Evolutionary conservation across 2,888 invertebrate species (phyloP), one percentile per base, ranked within the genome.

Genomic region (Atrina japonica): DNA sequence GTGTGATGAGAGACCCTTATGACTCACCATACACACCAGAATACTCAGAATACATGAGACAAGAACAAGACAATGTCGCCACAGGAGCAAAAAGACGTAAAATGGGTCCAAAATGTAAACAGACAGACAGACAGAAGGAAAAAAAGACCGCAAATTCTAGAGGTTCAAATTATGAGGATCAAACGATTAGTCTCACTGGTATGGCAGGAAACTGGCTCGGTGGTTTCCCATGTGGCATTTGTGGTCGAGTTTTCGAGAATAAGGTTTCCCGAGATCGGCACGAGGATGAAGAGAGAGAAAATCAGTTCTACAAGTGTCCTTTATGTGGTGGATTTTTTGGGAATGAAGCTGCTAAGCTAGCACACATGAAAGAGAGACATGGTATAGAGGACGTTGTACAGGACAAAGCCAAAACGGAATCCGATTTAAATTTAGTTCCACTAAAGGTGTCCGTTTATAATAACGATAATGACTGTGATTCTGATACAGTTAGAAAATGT

Each of bases 261-360:
- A 30, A 50, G 18, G 27, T 40, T 43, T 41, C 55, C 9, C 66
- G 71, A 29, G 66, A 71, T 30, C 21, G 45, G 35, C 71, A 71
- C 50, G 71, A 71, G 21, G 71, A 71, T 45, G 45, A 58, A 21
- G 66, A 67, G 58, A 45, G 58, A 21, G 40, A 41, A 30, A 58
- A 40, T 16, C 58, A 55, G 18, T 58, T 58, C 27, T 67, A 58
- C 27, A 60, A 67, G 23, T 72, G 71, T 58, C 66, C 66, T 21
- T 45, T 72, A 3, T 72, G 71, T 66, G 41, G 56, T 50, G 66
- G 66, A 16, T 66, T 67, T 25, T 72, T 72, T 14, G 66, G 66
- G 18, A 56, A 63, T 35, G 66, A 66, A 18, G 67, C 63, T 18
- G 58, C 66, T 14, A 61, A 66, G 50, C 47, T 49, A 50, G 60